Evolutionary conservation across 2,888 invertebrate species (phyloP), one percentile per base, ranked within the genome.

Genomic region (Colostygia pectinataria): DNA sequence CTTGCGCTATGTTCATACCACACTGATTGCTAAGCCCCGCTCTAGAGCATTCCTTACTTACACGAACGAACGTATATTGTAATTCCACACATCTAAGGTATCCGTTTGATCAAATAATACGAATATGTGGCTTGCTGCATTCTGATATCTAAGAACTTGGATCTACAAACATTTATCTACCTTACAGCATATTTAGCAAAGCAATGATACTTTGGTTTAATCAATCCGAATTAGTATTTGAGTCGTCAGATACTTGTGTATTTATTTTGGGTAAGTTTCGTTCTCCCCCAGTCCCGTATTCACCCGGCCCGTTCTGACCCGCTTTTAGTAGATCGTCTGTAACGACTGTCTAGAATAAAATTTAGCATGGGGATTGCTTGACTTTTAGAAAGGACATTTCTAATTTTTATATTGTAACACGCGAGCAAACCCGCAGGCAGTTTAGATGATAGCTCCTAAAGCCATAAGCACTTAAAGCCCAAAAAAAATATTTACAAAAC

Each of bases 401-500:
- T n/a, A n/a, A n/a, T n/a, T n/a, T n/a, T n/a, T n/a, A n/a, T n/a
- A n/a, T n/a, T n/a, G n/a, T n/a, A n/a, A n/a, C n/a, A n/a, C n/a
- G n/a, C n/a, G n/a, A n/a, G n/a, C n/a, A n/a, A n/a, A n/a, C n/a
- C n/a, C n/a, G 18, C 2, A 18, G 18, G 2, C 18, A 4, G 18
- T 18, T 20, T 14, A 14, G 14, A 14, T 1, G 4, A 6, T 14
- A n/a, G n/a, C 5, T 10, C 10, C 6, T 1, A 18, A 18, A 38
- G 25, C 15, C 10, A 33, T 7, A 20, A 18, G 23, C 34, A 40
- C 29, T 33, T 25, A 37, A 39, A 47, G 8, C 14, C 12, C n/a
- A 34, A 24, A 45, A 58, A 56, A 56, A 42, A 52, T 54, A 59
- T 56, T 50, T 50, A 54, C 45, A 47, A 53, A 43, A 53, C 31